These are phyloP conservation scores for Hirtodrosophila histrioides DNA, from an alignment of 2,888 invertebrate genomes.

Conservation along the genomic window DNA sequence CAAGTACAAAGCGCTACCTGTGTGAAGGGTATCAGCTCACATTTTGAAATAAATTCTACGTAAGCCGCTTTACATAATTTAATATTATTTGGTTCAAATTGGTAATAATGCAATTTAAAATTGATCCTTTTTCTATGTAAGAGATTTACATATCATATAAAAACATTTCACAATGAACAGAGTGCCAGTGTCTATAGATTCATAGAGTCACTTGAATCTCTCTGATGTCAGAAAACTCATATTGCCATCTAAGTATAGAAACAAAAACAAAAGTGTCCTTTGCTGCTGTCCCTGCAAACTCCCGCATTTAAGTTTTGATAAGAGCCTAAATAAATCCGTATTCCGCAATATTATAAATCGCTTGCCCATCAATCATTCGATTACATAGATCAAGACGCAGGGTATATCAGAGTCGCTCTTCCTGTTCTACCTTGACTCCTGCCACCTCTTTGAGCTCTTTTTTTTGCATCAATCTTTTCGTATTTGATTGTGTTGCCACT, in stretches of 20 bases:
- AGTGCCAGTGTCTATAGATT: no score
- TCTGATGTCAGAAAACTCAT: no score
- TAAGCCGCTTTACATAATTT: conserved; percentile 38
- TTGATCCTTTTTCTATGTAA: no score
- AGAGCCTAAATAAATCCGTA: conserved; percentile 21
- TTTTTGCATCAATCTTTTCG: conserved; percentile 62
- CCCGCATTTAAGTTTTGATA: conserved; percentile 31
- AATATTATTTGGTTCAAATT: conserved; percentile 25
- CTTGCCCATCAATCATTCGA: conserved; percentile 43
- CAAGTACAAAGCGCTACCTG: conserved; percentile 7
- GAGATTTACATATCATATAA: no score
- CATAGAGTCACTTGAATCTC: no score
- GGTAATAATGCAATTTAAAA: conserved; percentile 21
- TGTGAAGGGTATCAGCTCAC: conserved; percentile 27
- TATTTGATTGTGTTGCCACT: conserved; percentile 45
- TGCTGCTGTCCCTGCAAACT: no score
- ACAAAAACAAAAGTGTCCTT: no score
- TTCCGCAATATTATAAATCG: conserved; percentile 29
- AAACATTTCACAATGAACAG: no score
- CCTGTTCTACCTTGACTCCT: background rate
- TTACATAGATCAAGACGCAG: conserved; percentile 15
- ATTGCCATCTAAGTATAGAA: no score
- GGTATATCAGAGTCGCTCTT: conserved; percentile 31
- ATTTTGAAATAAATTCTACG: conserved; percentile 1
- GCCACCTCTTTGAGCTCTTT: conserved; percentile 45